Evolutionary conservation across 2,797 vertebrate genomes (phyloP).

Genomic region (Pterois miles): DNA sequence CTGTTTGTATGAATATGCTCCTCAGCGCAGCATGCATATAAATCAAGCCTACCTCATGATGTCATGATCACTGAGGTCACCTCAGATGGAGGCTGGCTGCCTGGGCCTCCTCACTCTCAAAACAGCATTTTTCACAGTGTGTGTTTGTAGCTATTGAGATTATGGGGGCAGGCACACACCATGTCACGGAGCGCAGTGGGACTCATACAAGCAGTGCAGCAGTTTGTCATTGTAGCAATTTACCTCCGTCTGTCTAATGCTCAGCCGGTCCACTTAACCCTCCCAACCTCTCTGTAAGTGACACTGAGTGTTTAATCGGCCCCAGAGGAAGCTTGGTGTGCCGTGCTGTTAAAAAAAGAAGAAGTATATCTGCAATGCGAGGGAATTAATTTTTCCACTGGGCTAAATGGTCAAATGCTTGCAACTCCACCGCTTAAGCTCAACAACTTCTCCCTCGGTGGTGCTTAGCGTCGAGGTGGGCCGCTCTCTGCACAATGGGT

Average conservation of each 20-base stretch:
- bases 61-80: conserved; percentile 77
- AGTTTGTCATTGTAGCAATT: conserved; percentile 68
- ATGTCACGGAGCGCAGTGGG: conserved; percentile 54
- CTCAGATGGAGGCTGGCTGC: conserved; percentile 35
- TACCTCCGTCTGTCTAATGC: conserved; percentile 54
- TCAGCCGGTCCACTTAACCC: conserved; percentile 68
- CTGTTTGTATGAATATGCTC: conserved; percentile 72
- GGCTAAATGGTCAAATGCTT: conserved; percentile 20
- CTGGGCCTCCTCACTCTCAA: conserved; percentile 44
- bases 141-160: background rate
- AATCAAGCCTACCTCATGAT: conserved; percentile 75
- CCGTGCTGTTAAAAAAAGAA: conserved; percentile 12
- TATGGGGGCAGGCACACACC: background rate
- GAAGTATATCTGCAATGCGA: conserved; percentile 27
- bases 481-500: background rate
- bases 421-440: conserved; percentile 16
- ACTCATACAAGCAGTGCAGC: conserved; percentile 46
- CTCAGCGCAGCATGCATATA: conserved; percentile 64
- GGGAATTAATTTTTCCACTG: conserved; percentile 56
- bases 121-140: conserved; percentile 21
- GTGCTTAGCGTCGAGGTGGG: conserved; percentile 14
- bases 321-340: conserved; percentile 43
- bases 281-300: conserved; percentile 61
- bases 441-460: conserved; percentile 19
- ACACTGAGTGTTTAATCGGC: conserved; percentile 71